Evolutionary conservation across 2,888 invertebrate genomes (phyloP).

Genomic region (Aelia acuminata): DNA sequence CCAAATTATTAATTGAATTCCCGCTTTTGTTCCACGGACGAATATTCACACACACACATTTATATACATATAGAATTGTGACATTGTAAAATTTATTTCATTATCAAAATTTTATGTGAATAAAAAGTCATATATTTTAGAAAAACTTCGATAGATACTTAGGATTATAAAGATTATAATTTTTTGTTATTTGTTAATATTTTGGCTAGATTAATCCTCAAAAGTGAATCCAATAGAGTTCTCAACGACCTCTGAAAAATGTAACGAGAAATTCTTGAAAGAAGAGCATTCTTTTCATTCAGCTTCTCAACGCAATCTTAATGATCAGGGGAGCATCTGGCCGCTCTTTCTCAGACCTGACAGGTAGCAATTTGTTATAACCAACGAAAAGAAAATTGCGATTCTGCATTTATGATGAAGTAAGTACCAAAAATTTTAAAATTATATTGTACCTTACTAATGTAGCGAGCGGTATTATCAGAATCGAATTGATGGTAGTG

Average conservation of each 20-base stretch:
- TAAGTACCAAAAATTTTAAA: not conserved
- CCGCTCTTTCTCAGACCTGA: not conserved
- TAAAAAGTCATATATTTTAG: too few species aligned
- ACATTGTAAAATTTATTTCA: too few species aligned
- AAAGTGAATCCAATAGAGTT: not conserved
- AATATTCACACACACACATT: too few species aligned
- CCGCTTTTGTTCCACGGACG: too few species aligned
- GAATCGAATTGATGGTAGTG: too few species aligned
- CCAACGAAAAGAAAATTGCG: not conserved
- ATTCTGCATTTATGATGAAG: not conserved
- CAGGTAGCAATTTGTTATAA: not conserved
- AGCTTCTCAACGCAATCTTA: not conserved
- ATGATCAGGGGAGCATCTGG: not conserved
- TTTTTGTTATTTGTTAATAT: not conserved
- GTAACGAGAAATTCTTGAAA: not conserved
- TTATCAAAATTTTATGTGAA: too few species aligned
- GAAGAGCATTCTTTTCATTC: not conserved
- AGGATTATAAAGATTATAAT: too few species aligned
- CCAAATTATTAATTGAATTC: too few species aligned
- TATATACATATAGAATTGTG: too few species aligned
- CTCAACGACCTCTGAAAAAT: not conserved
- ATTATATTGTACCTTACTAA: too few species aligned
- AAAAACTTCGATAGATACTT: too few species aligned
- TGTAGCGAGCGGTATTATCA: too few species aligned
- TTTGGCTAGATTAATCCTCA: not conserved